Evolutionary conservation across 2,797 vertebrate species (phyloP), one percentile per base, ranked within the genome.

Genomic region (Megaceryle alcyon): DNA sequence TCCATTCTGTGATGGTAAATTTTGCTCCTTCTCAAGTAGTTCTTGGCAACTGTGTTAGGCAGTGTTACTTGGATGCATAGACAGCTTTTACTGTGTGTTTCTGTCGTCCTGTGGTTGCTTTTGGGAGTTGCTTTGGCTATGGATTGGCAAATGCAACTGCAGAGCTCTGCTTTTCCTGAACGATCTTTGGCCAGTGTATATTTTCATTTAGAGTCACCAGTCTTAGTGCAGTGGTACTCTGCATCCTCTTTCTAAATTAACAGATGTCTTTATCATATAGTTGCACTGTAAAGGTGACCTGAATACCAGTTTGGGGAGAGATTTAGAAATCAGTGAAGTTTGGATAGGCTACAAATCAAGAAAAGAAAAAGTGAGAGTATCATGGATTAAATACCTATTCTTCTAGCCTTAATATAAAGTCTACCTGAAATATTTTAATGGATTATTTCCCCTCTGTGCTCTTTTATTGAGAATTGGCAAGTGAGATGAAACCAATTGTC

Each of bases 161-260:
- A 29, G 72, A 73, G 10, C 23, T 89, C 33, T 89, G 60, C 37
- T 83, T 17, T 33, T 77, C 26, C 53, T 84, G 61, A 44, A 8
- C 1, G 0, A 6, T 48, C 61, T 51, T 12, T 35, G 53, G 44
- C 22, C n/a, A 20, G 3, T 6, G 28, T 56, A 6, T 31, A 4
- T 12, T 35, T 28, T 59, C 61, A n/a, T 17, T 64, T 33, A 41
- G 39, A 41, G 39, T 72, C 22, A 25, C 6, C 25, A 26, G 0
- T 22, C 41, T 54, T n/a, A 39, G 2, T 53, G 53, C 12, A 71
- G 15, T 46, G 59, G 31, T 28, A 66, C 19, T n/a, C n/a, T 65
- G 4, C 41, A 18, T 10, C 41, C 10, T 59, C 28, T 65, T 81
- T 82, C 39, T 77, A 44, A 86, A 64, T 75, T 26, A 60, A 39